These are phyloP conservation scores for Thryonomys swinderianus DNA, from an alignment of 2,113 vertebrate genomes.

Conservation along the genomic window DNA sequence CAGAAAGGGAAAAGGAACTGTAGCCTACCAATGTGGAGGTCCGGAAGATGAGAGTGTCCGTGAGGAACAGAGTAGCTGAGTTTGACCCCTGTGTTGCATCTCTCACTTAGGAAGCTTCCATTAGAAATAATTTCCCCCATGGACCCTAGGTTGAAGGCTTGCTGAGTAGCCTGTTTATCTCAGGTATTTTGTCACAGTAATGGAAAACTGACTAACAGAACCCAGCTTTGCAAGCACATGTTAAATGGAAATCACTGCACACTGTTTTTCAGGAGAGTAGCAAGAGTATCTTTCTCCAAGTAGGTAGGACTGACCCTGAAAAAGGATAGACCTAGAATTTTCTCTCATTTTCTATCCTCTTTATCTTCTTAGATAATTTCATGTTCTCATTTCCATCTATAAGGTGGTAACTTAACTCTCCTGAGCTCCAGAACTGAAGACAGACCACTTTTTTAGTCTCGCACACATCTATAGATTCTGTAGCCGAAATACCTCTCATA, in stretches of 20 bases:
- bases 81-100: not conserved
- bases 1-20: not conserved
- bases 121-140: not conserved
- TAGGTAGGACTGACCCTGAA: not conserved
- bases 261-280: not conserved
- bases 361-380: not conserved
- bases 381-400: not conserved
- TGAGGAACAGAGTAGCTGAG: not conserved
- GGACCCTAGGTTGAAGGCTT: not conserved
- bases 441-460: not conserved
- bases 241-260: not conserved
- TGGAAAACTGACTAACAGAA: not conserved
- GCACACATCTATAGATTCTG: not conserved
- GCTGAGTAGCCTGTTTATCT: not conserved
- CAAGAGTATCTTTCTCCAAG: not conserved
- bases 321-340: not conserved
- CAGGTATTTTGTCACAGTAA: not conserved
- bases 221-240: not conserved
- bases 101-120: not conserved
- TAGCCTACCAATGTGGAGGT: not conserved
- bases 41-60: not conserved
- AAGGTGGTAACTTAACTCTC: not conserved
- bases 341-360: not conserved
- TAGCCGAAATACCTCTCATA: not conserved
- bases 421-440: not conserved